Evolutionary conservation across 2,113 vertebrate genomes (phyloP).

Genomic region (Riparia riparia): DNA sequence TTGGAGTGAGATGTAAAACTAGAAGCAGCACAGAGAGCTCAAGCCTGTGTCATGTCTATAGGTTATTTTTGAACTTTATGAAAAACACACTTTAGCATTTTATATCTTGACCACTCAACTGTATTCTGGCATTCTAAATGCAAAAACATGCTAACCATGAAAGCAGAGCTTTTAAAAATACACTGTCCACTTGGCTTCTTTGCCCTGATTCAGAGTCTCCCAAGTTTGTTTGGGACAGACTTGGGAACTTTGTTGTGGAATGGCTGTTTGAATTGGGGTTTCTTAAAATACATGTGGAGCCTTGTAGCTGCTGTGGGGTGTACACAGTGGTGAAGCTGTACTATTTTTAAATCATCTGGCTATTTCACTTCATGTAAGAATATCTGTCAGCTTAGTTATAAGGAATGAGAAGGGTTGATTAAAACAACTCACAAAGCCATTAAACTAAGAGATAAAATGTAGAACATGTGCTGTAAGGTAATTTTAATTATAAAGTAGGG

Average conservation of each 20-base stretch:
- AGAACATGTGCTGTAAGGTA: slow-evolving; percentile 41
- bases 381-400: slow-evolving; percentile 50
- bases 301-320: slow-evolving; percentile 47
- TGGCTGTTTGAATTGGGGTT: slow-evolving; percentile 52
- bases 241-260: slow-evolving; percentile 59
- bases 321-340: slow-evolving; percentile 14
- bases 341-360: slow-evolving; percentile 59
- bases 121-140: slow-evolving; percentile 70
- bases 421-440: slow-evolving; percentile 31
- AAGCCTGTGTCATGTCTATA: slow-evolving; percentile 44
- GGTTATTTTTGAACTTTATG: slow-evolving; percentile 77
- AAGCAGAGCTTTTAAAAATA: slow-evolving; percentile 72
- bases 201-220: slow-evolving; percentile 18
- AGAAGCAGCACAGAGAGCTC: slow-evolving; percentile 46
- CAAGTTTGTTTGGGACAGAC: slow-evolving; percentile 35
- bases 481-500: slow-evolving; percentile 9
- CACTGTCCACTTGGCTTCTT: slow-evolving; percentile 58
- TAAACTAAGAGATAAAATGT: slow-evolving; percentile 63
- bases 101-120: slow-evolving; percentile 60
- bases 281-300: slow-evolving; percentile 67
- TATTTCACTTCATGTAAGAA: slow-evolving; percentile 48
- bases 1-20: slow-evolving; percentile 63
- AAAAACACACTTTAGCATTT: slow-evolving; percentile 72
- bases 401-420: slow-evolving; percentile 51
- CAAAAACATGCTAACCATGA: slow-evolving; percentile 73